Conservation (phyloP, 2,888 invertebrate species). For the Nomada ruficornis region DNA sequence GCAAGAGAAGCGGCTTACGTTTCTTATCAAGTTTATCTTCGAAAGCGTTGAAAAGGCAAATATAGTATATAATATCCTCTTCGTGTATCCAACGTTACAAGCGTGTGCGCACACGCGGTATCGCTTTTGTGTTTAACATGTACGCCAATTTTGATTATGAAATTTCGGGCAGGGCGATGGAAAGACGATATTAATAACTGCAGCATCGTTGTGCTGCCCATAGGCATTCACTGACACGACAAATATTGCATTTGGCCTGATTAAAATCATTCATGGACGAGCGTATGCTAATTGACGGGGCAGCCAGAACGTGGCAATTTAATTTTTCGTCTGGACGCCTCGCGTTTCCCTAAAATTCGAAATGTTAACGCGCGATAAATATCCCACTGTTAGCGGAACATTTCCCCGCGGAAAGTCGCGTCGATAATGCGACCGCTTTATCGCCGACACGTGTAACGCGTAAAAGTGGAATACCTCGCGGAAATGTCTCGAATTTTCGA, state of each 20-base stretch:
- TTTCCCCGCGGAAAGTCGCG: slow-evolving; percentile 1
- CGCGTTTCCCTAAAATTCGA: slow-evolving; percentile 31
- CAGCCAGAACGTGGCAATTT: slow-evolving; percentile 30
- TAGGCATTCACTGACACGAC: slow-evolving; percentile 30
- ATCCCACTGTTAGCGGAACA: too few relatives aligned
- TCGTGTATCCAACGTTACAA: neutral
- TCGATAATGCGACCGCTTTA: slow-evolving; percentile 25
- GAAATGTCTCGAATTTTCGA: neutral
- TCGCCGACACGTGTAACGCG: slow-evolving; percentile 1
- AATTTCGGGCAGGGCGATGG: slow-evolving; percentile 20
- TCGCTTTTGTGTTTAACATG: neutral
- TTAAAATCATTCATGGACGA: slow-evolving; percentile 53
- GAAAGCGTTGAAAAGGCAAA: neutral
- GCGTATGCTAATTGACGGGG: slow-evolving; percentile 55
- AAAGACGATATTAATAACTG: slow-evolving; percentile 45
- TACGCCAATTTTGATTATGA: slow-evolving; percentile 7
- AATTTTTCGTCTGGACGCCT: slow-evolving; percentile 44
- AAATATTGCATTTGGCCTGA: slow-evolving; percentile 56
- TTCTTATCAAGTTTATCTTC: neutral
- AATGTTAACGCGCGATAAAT: neutral
- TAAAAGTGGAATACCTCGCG: slow-evolving; percentile 3
- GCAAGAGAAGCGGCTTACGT: slow-evolving; percentile 43
- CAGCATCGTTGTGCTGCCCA: slow-evolving; percentile 11
- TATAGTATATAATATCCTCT: neutral
- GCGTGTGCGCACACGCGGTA: neutral